Percentiles rank a stretch among this genome's conserved stretches.
These are phyloP conservation scores for Ectropis crepuscularia DNA, from an alignment of 2,888 invertebrate genomes.

Conservation along the genomic window DNA sequence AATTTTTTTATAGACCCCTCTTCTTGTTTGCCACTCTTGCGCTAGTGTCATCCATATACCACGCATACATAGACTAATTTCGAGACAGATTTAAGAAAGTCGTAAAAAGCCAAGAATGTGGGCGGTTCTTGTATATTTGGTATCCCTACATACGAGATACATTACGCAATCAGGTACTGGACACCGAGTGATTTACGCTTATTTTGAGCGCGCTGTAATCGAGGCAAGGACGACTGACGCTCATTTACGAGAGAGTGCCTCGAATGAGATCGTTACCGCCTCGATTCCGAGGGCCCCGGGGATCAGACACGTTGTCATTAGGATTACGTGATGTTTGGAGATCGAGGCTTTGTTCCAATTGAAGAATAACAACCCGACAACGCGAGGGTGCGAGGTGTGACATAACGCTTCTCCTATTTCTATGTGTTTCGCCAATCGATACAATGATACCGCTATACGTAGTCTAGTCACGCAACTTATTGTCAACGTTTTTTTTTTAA, in stretches of 20 bases:
- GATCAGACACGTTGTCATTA: slow-evolving; percentile 17
- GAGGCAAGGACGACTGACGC: slow-evolving; percentile 24
- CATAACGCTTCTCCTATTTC: slow-evolving; percentile 5
- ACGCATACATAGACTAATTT: too few species aligned
- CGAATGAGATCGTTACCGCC: slow-evolving; percentile 14
- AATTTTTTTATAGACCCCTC: too few species aligned
- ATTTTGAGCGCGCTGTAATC: slow-evolving; percentile 31
- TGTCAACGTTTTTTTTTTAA: not conserved
- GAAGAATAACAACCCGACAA: slow-evolving; percentile 10
- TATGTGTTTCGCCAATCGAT: slow-evolving; percentile 12
- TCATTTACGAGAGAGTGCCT: slow-evolving; percentile 17
- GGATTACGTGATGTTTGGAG: not conserved
- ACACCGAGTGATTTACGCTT: slow-evolving; percentile 41
- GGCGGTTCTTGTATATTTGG: not conserved
- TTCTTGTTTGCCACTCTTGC: too few species aligned
- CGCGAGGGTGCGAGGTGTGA: slow-evolving; percentile 5
- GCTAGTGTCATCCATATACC: too few species aligned
- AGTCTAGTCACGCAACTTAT: slow-evolving; percentile 6
- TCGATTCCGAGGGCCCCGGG: slow-evolving; percentile 9
- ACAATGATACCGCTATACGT: not conserved
- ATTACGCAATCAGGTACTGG: slow-evolving; percentile 34
- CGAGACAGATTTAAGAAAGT: not conserved
- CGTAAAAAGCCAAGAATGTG: not conserved
- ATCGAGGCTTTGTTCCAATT: slow-evolving; percentile 14
- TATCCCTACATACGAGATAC: slow-evolving; percentile 25